phyloP scores from a whole-genome alignment of 64 coral and sea anemone genomes.

The Pachyseris speciosa region DNA sequence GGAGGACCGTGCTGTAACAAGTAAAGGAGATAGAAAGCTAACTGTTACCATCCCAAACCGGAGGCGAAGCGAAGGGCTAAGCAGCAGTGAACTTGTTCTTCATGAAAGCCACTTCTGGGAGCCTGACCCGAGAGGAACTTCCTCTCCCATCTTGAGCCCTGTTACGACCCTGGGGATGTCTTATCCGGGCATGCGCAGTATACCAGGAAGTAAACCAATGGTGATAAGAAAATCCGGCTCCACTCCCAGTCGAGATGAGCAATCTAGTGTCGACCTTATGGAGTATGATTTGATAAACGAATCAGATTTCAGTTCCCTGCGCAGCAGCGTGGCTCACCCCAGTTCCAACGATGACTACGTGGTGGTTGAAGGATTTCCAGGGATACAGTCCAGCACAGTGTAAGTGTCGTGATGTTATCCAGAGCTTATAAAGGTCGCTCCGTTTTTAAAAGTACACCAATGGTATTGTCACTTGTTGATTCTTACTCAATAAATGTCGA shows the following conservation, averaged over 20 bases:
- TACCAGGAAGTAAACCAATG: slow-evolving; percentile 82
- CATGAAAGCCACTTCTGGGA: slow-evolving; percentile 22
- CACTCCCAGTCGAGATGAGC: slow-evolving; percentile 28
- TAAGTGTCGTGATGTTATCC: neutral
- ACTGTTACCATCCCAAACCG: slow-evolving; percentile 2
- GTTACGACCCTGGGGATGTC: slow-evolving; percentile 26
- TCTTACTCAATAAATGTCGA: too few relatives aligned
- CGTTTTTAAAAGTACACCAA: neutral
- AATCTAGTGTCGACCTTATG: slow-evolving; percentile 83
- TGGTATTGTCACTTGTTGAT: too few relatives aligned
- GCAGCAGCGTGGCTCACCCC: slow-evolving; percentile 72
- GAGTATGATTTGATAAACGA: slow-evolving; percentile 90
- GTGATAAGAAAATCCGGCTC: slow-evolving; percentile 46
- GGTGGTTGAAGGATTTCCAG: slow-evolving; percentile 90
- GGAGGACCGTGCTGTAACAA: neutral
- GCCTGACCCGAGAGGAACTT: neutral
- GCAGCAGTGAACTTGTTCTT: slow-evolving; percentile 12
- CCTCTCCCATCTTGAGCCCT: slow-evolving; percentile 3
- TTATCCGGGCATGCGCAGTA: slow-evolving; percentile 10
- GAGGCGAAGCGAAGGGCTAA: neutral
- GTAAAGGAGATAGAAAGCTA: neutral
- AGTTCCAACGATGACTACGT: slow-evolving; percentile 93
- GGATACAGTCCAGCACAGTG: slow-evolving; percentile 71
- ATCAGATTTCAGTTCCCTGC: slow-evolving; percentile 87
- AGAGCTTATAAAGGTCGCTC: neutral